Conservation (phyloP, 2,797 vertebrate species). For the Saguinus oedipus region DNA sequence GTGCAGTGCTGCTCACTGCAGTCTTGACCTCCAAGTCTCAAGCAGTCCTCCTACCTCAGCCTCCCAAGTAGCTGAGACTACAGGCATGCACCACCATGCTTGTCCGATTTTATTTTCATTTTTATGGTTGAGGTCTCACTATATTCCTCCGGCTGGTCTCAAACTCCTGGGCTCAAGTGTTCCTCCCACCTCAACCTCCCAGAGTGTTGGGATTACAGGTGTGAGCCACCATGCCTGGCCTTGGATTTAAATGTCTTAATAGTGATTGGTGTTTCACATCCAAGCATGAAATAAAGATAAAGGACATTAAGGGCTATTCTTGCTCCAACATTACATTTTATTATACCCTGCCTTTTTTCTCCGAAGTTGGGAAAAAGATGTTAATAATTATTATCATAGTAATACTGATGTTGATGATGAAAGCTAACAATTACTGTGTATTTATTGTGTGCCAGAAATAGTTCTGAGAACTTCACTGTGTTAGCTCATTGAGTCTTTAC, state of each 20-base stretch:
- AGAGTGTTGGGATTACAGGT: background rate
- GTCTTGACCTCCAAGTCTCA: background rate
- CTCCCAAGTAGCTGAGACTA: background rate
- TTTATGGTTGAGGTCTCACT: background rate
- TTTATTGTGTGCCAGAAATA: background rate
- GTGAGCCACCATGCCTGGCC: background rate
- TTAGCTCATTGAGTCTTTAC: background rate
- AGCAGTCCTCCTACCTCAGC: background rate
- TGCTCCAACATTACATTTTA: background rate
- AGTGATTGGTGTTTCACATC: background rate
- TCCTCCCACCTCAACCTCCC: background rate
- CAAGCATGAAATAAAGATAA: background rate
- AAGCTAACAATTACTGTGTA: background rate
- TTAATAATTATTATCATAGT: background rate
- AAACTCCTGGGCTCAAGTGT: background rate
- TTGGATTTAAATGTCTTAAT: constrained; percentile 6
- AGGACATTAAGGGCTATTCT: background rate
- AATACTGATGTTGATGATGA: background rate
- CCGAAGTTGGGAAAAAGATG: background rate
- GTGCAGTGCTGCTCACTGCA: background rate
- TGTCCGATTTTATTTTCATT: background rate
- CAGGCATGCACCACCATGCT: background rate
- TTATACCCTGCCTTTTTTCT: background rate
- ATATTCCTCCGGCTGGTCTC: background rate
- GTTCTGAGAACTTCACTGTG: background rate